Percentiles rank a stretch among this genome's conserved stretches.
phyloP scores from a whole-genome alignment of 2,888 invertebrate genomes.

The Cerceris rybyensis region DNA sequence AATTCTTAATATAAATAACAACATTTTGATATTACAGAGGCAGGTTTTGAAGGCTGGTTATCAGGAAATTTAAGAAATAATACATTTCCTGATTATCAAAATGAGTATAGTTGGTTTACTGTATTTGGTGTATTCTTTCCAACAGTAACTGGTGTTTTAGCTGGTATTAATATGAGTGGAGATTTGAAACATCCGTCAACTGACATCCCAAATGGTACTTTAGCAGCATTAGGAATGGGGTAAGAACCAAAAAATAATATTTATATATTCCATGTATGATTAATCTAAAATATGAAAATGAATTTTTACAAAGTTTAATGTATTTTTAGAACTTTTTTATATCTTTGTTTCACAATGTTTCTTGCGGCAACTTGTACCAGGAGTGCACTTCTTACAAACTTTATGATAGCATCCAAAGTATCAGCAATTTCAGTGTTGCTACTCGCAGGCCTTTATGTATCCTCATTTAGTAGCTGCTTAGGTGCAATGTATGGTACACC shows the following conservation, averaged over 20 bases:
- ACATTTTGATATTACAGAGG: slow-evolving; percentile 82
- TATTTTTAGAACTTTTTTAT: slow-evolving; percentile 89
- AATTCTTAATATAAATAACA: background rate
- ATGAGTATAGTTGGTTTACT: slow-evolving; percentile 95
- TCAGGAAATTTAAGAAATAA: slow-evolving; percentile 91
- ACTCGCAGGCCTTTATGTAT: slow-evolving; percentile 96
- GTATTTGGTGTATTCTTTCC: slow-evolving; percentile 99
- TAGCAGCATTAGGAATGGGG: slow-evolving; percentile 96
- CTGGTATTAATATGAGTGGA: slow-evolving; percentile 99
- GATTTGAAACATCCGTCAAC: slow-evolving; percentile 95
- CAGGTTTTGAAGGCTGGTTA: slow-evolving; percentile 94
- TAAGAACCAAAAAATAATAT: slow-evolving; percentile 77
- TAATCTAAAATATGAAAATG: background rate
- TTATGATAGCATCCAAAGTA: slow-evolving; percentile 96
- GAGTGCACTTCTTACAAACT: slow-evolving; percentile 88
- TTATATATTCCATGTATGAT: background rate
- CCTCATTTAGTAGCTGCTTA: slow-evolving; percentile 97
- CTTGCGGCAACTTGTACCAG: slow-evolving; percentile 94
- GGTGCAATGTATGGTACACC: slow-evolving; percentile 98
- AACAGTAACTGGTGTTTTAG: slow-evolving; percentile 97
- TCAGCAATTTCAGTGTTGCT: slow-evolving; percentile 92
- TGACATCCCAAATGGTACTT: slow-evolving; percentile 96
- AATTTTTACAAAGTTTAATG: background rate
- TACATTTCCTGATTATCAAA: slow-evolving; percentile 90
- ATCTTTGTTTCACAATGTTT: slow-evolving; percentile 94